phyloP scores from a whole-genome alignment of 2,888 invertebrate genomes.

The Flabesymbios commensalis region DNA sequence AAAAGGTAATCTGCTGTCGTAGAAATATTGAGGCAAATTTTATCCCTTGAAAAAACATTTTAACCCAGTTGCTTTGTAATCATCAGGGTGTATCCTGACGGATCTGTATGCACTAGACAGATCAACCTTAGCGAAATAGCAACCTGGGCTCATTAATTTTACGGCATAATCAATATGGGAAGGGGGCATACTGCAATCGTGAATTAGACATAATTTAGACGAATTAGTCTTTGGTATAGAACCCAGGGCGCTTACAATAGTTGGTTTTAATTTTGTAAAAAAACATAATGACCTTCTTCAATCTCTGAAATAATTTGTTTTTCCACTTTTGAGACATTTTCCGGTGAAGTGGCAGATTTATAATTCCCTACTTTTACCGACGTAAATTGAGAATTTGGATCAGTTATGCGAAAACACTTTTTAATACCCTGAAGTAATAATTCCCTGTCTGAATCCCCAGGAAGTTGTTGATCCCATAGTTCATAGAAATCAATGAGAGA shows the following conservation, averaged over 20 bases:
- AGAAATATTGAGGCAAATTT: not conserved
- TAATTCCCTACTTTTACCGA: not conserved
- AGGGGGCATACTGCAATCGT: conserved; percentile 5
- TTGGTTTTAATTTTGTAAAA: not conserved
- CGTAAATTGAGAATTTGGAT: not conserved
- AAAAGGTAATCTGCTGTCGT: conserved; percentile 6
- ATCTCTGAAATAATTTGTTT: not conserved
- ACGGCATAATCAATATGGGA: not conserved
- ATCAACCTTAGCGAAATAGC: conserved; percentile 8
- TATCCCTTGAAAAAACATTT: conserved; percentile 1
- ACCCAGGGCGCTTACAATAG: not conserved
- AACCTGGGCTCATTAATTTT: not conserved
- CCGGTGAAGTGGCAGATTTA: not conserved
- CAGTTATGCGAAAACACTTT: not conserved
- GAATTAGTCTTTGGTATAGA: not conserved
- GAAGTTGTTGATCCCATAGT: not conserved
- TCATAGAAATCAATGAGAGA: too few species aligned
- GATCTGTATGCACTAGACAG: not conserved
- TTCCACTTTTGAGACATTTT: not conserved
- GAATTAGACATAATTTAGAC: conserved; percentile 1
- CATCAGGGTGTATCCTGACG: not conserved
- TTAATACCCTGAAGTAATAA: not conserved
- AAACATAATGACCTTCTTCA: not conserved
- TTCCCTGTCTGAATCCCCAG: not conserved
- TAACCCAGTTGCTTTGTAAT: not conserved